Evolutionary conservation across 2,888 invertebrate genomes (phyloP).

Genomic region (Leucozona laternaria): DNA sequence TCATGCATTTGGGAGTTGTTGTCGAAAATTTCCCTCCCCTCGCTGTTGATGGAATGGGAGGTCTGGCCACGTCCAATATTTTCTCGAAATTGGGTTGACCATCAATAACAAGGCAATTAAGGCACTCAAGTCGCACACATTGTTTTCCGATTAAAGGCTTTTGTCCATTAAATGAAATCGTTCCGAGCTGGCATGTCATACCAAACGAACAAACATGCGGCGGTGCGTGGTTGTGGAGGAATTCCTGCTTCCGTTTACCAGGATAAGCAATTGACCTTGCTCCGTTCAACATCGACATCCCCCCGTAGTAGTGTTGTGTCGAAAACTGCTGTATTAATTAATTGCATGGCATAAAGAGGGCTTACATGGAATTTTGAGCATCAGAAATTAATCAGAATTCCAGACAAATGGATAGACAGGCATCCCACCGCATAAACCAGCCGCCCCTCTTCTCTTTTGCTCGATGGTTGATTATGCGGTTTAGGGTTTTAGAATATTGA

Average conservation of each 20-base stretch:
- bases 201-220: neutral
- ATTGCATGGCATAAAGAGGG: constrained; percentile 18
- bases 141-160: constrained; percentile 34
- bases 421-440: neutral
- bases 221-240: neutral
- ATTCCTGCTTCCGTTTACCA: constrained; percentile 5
- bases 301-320: too few relatives aligned
- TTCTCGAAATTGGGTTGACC: constrained; percentile 18
- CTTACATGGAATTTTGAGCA: constrained; percentile 18
- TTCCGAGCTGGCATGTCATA: neutral
- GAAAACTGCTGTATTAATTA: constrained; percentile 33
- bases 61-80: neutral
- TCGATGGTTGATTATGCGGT: constrained; percentile 18
- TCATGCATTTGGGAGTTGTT: neutral
- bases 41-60: neutral
- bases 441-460: neutral
- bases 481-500: constrained; percentile 7
- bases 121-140: constrained; percentile 4
- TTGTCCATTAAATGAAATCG: constrained; percentile 10
- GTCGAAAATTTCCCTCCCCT: neutral
- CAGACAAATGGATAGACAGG: neutral
- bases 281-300: too few relatives aligned
- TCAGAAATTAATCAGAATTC: constrained; percentile 28
- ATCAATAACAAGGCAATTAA: constrained; percentile 26
- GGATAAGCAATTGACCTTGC: constrained; percentile 22